phyloP scores from a whole-genome alignment of 2,113 vertebrate species.

The Dendrocopos noguchii region DNA sequence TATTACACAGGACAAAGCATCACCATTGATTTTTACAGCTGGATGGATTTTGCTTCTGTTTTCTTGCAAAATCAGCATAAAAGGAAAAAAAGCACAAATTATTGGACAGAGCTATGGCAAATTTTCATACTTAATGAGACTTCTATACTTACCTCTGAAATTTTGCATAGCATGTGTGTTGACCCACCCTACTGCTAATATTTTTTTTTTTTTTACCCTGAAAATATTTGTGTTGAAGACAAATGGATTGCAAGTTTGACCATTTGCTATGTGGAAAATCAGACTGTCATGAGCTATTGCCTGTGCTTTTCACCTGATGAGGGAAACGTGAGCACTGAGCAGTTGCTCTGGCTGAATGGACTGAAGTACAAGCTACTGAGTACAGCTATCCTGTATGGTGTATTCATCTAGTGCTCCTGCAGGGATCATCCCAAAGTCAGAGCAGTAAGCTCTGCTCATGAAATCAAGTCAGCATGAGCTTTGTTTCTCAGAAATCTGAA shows the following conservation, averaged over 20 bases:
- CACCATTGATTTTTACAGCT: constrained; percentile 47
- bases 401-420: not conserved
- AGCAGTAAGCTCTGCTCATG: not conserved
- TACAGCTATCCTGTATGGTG: not conserved
- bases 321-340: not conserved
- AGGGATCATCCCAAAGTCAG: not conserved
- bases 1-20: constrained; percentile 1
- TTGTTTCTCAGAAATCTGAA: not conserved
- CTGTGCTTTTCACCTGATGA: not conserved
- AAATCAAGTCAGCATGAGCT: not conserved
- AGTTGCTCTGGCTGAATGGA: not conserved
- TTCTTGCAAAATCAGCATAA: constrained; percentile 16
- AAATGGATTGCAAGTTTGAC: not conserved
- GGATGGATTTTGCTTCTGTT: constrained; percentile 27
- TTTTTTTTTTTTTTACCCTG: not conserved
- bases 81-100: not conserved
- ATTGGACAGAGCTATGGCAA: not conserved
- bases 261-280: not conserved
- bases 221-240: not conserved
- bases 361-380: not conserved
- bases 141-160: not conserved
- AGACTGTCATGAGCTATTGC: not conserved
- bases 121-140: not conserved
- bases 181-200: not conserved
- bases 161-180: not conserved